Evolutionary conservation across 2,888 invertebrate genomes (phyloP).

Genomic region (Apoda limacodes): DNA sequence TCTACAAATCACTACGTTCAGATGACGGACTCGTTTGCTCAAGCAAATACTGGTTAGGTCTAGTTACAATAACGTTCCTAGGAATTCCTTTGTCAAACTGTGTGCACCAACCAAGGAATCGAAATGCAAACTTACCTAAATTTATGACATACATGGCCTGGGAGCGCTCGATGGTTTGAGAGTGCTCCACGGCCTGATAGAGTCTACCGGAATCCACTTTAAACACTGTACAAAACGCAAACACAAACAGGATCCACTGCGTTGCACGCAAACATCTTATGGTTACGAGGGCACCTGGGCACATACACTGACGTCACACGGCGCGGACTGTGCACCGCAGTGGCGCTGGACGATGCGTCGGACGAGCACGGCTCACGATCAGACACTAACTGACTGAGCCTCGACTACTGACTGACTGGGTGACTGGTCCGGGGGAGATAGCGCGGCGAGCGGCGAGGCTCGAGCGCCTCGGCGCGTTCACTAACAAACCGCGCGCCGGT

Average conservation of each 20-base stretch:
- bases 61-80: slow-evolving; percentile 51
- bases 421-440: too few relatives aligned
- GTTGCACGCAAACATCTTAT: slow-evolving; percentile 56
- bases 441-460: slow-evolving; percentile 20
- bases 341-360: slow-evolving; percentile 35
- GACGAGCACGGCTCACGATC: slow-evolving; percentile 44
- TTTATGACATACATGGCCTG: slow-evolving; percentile 70
- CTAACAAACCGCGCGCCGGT: slow-evolving; percentile 13
- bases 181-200: slow-evolving; percentile 64
- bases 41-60: slow-evolving; percentile 48
- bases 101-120: slow-evolving; percentile 32
- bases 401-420: too few relatives aligned
- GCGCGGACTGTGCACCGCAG: slow-evolving; percentile 30
- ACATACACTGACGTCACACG: slow-evolving; percentile 40
- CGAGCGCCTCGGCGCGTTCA: slow-evolving; percentile 21
- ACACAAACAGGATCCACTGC: slow-evolving; percentile 57
- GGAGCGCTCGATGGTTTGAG: slow-evolving; percentile 64
- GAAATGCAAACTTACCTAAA: slow-evolving; percentile 63
- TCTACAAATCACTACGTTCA: slow-evolving; percentile 14
- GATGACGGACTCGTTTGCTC: slow-evolving; percentile 28
- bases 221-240: slow-evolving; percentile 43
- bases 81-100: too few relatives aligned
- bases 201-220: slow-evolving; percentile 66
- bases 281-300: slow-evolving; percentile 44
- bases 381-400: slow-evolving; percentile 49